Evolutionary conservation across 1,140 invertebrate species (phyloP), one percentile per base, ranked within the genome.

Genomic region (Caenorhabditis briggsae): DNA sequence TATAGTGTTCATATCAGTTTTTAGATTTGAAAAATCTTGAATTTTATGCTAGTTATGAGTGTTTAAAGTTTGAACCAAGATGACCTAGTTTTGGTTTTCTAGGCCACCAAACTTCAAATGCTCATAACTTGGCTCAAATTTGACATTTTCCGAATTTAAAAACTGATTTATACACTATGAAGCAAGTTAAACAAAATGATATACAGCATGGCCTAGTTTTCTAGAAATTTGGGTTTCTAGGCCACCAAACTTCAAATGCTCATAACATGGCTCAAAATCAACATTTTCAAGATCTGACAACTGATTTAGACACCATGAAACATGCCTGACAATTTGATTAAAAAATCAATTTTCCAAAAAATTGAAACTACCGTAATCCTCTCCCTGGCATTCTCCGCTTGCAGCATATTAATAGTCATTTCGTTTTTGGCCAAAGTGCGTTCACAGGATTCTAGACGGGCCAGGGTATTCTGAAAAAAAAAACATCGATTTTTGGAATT

Each of bases 391-490:
- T 92, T 83, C 82, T 90, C 90, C 46, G 65, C 59, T 46, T 90
- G 90, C 1, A 50, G 65, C 8, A 90, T 65, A 50, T 89, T 91
- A 61, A 90, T 88, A 23, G 89, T 90, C 90, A 90, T 90, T 78
- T 90, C 84, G 16, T 87, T 70, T 16, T 86, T 46, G 3, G 58
- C 65, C 9, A 90, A 58, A 14, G 90, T 61, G 33, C 89, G 48
- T 23, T 91, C 88, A 23, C 86, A 89, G 3, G 56, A 58, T 14
- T 25, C 41, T n/a, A 90, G 59, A n/a, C 61, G 23, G 14, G 20
- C 9, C 3, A 59, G 83, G 43, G 43, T 64, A 82, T 84, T 86
- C 74, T 89, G 82, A 18, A 90, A 85, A 18, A 90, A 85, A 33
- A 33, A 33, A 5, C 86, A 5, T 41, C 46, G 3, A 61, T 9